phyloP scores from a whole-genome alignment of 2,888 invertebrate species.

The Mythimna loreyi region DNA sequence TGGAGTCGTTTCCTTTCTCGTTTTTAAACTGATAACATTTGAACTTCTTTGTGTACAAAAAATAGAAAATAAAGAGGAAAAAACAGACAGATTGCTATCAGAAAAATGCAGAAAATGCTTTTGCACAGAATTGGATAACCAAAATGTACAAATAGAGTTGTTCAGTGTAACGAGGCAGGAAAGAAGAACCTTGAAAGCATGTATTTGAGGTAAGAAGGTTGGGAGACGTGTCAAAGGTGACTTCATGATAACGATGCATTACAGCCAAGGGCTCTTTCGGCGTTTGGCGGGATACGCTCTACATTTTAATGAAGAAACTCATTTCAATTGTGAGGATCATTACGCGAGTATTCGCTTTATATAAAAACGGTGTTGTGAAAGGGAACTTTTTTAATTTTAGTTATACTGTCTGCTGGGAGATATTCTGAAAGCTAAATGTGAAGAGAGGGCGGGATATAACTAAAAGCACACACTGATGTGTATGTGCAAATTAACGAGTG shows the following conservation, averaged over 20 bases:
- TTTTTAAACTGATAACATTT: constrained; percentile 46
- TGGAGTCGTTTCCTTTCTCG: constrained; percentile 41
- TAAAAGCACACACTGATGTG: constrained; percentile 22
- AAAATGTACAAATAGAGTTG: constrained; percentile 24
- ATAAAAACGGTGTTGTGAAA: constrained; percentile 63
- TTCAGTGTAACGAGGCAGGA: constrained; percentile 10
- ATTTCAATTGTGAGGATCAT: constrained; percentile 71
- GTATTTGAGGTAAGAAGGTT: constrained; percentile 30
- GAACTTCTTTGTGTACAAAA: constrained; percentile 34
- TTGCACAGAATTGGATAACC: constrained; percentile 26
- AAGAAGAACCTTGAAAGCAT: constrained; percentile 21
- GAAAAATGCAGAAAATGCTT: constrained; percentile 48
- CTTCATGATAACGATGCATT: constrained; percentile 57
- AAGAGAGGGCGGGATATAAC: constrained; percentile 26
- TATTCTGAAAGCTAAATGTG: constrained; percentile 48
- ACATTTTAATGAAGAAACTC: constrained; percentile 71
- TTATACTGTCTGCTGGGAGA: constrained; percentile 53
- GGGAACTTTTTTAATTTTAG: constrained; percentile 71
- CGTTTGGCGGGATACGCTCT: constrained; percentile 48
- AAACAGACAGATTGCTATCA: constrained; percentile 29
- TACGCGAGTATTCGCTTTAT: constrained; percentile 65
- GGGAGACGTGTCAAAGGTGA: constrained; percentile 56
- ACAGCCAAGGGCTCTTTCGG: constrained; percentile 63
- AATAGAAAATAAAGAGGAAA: constrained; percentile 29
- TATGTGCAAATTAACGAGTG: not conserved